These are phyloP conservation scores for Tenthredo scrophulariae DNA, from an alignment of 2,888 invertebrate species.

Conservation along the genomic window DNA sequence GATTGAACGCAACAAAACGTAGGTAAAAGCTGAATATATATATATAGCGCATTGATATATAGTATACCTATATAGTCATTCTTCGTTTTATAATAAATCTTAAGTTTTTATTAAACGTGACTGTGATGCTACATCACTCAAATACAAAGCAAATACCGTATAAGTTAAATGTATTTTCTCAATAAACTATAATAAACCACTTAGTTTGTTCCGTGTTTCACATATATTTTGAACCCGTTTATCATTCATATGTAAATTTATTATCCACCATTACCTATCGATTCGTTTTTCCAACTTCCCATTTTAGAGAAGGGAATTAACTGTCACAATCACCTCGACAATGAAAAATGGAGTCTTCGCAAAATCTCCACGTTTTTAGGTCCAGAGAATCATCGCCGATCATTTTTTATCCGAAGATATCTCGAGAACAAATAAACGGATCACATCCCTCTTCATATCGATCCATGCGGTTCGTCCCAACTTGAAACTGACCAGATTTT, in stretches of 20 bases:
- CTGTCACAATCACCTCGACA: background rate
- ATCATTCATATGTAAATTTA: background rate
- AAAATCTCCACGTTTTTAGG: background rate
- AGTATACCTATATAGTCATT: slow-evolving; percentile 12
- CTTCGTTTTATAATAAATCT: slow-evolving; percentile 21
- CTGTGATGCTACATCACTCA: slow-evolving; percentile 41
- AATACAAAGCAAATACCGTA: slow-evolving; percentile 59
- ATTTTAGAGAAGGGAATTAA: background rate
- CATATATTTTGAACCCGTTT: background rate
- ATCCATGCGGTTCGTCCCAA: background rate
- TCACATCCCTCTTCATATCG: background rate
- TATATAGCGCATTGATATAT: background rate
- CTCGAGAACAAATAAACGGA: background rate
- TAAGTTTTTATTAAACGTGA: slow-evolving; percentile 49
- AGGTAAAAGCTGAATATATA: background rate
- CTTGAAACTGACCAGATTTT: background rate
- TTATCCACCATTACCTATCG: background rate
- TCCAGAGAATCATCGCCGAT: too few species aligned
- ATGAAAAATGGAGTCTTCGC: background rate
- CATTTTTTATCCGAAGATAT: background rate
- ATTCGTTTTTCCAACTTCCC: background rate
- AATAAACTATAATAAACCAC: slow-evolving; percentile 67
- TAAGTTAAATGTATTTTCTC: slow-evolving; percentile 74
- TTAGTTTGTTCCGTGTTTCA: slow-evolving; percentile 29
- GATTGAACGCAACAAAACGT: slow-evolving; percentile 21